Base-by-base conservation (phyloP, 1,140 invertebrate genomes). In the Scaptodrosophila lebanonensis region DNA sequence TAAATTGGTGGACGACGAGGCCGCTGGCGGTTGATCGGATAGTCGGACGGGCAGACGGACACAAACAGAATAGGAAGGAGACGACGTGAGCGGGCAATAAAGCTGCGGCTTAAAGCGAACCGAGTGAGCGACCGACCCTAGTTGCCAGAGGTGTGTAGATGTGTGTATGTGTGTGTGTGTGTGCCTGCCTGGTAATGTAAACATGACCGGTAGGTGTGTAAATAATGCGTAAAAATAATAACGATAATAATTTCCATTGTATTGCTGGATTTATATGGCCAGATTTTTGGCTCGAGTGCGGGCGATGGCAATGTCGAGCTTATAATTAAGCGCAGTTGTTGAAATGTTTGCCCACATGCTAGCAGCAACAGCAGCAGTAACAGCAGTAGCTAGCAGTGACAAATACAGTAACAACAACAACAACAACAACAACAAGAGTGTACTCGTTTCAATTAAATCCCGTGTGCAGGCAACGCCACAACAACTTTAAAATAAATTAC, bases 201-300 rank as follows among this genome's bases (percentile, higher is more conserved):
- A 66, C 64, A 66, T 57, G 43, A 63, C 64, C 59, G 52, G 49
- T 63, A 64, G 60, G 64, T 67, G 64, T 67, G 52, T 67, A 67
- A 67, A 67, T 64, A 67, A 67, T 67, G 64, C 64, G 64, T 67
- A 67, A 64, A 67, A 67, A 67, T 67, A 67, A 67, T 67, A 67
- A 67, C 48, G 59, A 64, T 63, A 59, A 63, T 67, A 66, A 66
- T 67, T 67, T 67, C 47, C 60, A 56, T 64, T 64, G 61, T 59
- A 8, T 25, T 4, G 3, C 8, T 25, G 22, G 22, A 25, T 25
- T 25, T 25, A 25, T 25, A 25, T 25, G 22, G 22, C 22, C 22
- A 25, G 22, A 3, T 25, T 25, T 25, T 52, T 62, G 59, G 22
- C 60, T 59, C 53, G 49, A 67, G 64, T 65, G 49, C 27, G 29